These are phyloP conservation scores for Crocidura indochinensis DNA, from an alignment of 2,797 vertebrate species.

Conservation along the genomic window DNA sequence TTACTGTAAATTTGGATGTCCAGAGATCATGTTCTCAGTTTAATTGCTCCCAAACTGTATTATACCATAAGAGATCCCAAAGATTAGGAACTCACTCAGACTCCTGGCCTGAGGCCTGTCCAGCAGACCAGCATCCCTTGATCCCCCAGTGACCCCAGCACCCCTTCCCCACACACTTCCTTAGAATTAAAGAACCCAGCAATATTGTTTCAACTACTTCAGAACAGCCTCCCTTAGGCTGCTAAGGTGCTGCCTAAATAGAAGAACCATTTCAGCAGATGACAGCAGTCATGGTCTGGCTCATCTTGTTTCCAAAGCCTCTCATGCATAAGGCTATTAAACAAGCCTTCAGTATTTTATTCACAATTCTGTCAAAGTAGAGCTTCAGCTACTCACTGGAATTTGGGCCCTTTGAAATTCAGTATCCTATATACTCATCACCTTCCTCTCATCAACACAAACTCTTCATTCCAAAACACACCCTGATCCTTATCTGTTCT, in stretches of 20 bases:
- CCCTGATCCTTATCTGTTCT: no score
- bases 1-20: no score
- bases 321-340: not conserved
- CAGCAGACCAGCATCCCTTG: no score
- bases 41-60: no score
- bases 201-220: not conserved
- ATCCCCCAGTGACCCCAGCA: no score
- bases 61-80: no score
- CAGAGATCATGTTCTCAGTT: no score
- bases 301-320: not conserved
- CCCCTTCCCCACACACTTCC: not conserved
- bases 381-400: not conserved
- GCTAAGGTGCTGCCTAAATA: not conserved
- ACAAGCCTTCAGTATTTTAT: not conserved
- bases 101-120: no score
- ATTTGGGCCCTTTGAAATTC: not conserved
- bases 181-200: constrained; percentile 28
- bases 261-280: not conserved
- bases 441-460: not conserved
- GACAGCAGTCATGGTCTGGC: not conserved
- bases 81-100: no score
- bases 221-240: not conserved
- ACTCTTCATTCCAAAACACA: not conserved
- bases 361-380: not conserved
- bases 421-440: not conserved